Percentiles rank a stretch among this genome's conserved stretches.
Conservation (phyloP, 2,113 vertebrate species). For the Noturus placidus region DNA sequence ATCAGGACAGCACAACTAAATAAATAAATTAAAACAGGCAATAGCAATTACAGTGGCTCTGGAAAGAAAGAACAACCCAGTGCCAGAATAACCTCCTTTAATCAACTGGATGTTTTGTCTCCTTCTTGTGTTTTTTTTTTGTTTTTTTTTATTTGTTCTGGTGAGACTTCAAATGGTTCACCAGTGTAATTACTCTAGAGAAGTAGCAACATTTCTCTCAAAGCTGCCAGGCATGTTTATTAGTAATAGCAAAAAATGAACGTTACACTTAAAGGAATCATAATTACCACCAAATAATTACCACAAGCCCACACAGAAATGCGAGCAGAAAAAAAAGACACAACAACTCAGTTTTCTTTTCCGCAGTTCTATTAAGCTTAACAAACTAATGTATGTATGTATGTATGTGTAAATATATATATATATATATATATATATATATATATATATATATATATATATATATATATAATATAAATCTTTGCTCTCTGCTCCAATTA, state of each 20-base stretch:
- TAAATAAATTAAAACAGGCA: slow-evolving; percentile 13
- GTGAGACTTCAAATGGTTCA: slow-evolving; percentile 13
- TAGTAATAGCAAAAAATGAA: slow-evolving; percentile 36
- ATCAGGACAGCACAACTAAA: slow-evolving; percentile 5
- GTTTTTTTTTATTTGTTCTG: slow-evolving; percentile 1
- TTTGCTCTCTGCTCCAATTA: slow-evolving; percentile 39
- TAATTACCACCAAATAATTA: slow-evolving; percentile 40
- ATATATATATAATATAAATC: no score
- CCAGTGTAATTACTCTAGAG: slow-evolving; percentile 26
- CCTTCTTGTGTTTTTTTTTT: background rate
- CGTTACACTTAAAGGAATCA: slow-evolving; percentile 14
- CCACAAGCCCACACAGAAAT: background rate
- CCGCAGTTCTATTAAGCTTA: background rate
- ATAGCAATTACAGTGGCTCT: background rate
- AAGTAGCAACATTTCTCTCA: slow-evolving; percentile 23
- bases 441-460: no score
- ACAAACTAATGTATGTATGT: background rate
- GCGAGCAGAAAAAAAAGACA: background rate
- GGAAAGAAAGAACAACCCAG: slow-evolving; percentile 12
- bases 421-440: no score
- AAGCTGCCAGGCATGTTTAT: slow-evolving; percentile 43
- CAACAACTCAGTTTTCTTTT: background rate
- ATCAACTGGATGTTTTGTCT: background rate
- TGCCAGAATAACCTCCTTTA: slow-evolving; percentile 23
- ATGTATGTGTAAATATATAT: no score